Percentiles rank a stretch among this genome's conserved stretches.
Conservation (phyloP, 2,888 invertebrate species). For the Hyppa rectilinea region DNA sequence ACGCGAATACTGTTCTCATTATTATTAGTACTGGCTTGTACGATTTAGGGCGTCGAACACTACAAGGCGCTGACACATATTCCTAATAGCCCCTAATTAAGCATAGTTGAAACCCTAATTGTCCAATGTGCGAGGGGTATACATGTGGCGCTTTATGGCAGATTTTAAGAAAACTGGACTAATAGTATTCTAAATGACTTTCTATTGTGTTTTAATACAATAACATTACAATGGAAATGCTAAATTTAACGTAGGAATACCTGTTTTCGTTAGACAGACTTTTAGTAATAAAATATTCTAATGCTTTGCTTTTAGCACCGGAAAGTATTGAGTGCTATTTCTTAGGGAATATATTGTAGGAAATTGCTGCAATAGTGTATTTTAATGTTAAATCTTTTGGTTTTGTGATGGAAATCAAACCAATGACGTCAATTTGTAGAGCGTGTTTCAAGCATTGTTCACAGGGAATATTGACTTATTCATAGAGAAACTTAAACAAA, state of each 20-base stretch:
- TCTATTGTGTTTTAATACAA: slow-evolving; percentile 73
- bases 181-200: slow-evolving; percentile 62
- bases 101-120: slow-evolving; percentile 74
- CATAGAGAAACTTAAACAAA: slow-evolving; percentile 46
- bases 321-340: slow-evolving; percentile 18
- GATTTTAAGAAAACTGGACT: slow-evolving; percentile 67
- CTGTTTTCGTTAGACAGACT: slow-evolving; percentile 42
- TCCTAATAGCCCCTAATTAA: slow-evolving; percentile 87
- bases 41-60: slow-evolving; percentile 79
- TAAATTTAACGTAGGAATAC: slow-evolving; percentile 40
- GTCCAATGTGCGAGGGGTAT: slow-evolving; percentile 67
- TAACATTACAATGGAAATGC: slow-evolving; percentile 72
- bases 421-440: slow-evolving; percentile 85
- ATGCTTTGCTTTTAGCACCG: neutral
- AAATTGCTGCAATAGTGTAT: slow-evolving; percentile 22
- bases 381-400: slow-evolving; percentile 68
- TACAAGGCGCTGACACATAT: slow-evolving; percentile 85
- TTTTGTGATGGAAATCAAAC: slow-evolving; percentile 83
- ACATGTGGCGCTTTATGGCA: slow-evolving; percentile 61
- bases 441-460: slow-evolving; percentile 59
- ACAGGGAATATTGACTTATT: slow-evolving; percentile 51
- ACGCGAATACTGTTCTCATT: slow-evolving; percentile 67
- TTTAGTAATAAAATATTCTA: slow-evolving; percentile 17
- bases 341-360: neutral
- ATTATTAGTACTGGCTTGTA: slow-evolving; percentile 70